These are phyloP conservation scores for Okapia johnstoni DNA, from an alignment of 2,113 vertebrate species.

Conservation along the genomic window DNA sequence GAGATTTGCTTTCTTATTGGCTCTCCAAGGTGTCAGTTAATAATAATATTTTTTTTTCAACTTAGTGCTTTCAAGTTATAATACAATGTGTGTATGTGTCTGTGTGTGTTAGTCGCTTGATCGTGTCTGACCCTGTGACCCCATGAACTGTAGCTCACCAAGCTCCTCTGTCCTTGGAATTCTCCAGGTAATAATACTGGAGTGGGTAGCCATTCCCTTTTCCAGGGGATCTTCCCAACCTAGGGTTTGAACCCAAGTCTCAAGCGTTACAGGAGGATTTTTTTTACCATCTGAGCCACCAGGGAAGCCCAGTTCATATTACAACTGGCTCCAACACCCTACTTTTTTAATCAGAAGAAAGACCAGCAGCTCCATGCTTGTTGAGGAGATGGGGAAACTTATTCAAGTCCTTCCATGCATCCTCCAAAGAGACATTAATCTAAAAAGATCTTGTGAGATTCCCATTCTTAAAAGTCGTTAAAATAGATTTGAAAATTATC, in stretches of 20 bases:
- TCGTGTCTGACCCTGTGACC: neutral
- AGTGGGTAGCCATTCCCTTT: neutral
- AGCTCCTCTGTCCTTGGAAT: neutral
- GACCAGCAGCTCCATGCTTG: neutral
- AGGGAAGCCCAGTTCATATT: neutral
- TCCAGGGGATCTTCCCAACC: neutral
- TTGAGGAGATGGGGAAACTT: neutral
- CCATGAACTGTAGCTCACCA: neutral
- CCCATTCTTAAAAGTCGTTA: conserved; percentile 16
- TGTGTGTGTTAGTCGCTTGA: neutral
- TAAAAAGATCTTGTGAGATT: conserved; percentile 19
- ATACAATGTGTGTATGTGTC: neutral
- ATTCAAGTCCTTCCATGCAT: neutral
- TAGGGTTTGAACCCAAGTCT: neutral
- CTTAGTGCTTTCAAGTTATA: neutral
- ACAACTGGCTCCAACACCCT: neutral
- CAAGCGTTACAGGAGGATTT: neutral
- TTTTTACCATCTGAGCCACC: neutral
- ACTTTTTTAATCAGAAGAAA: conserved; percentile 21
- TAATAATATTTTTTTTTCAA: neutral
- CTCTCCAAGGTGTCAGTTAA: conserved; percentile 19
- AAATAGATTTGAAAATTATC: conserved; percentile 11
- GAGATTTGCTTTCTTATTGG: conserved; percentile 10
- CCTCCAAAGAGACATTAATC: neutral
- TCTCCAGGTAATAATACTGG: neutral